Conservation (phyloP, 2,113 vertebrate genomes). For the Ctenomys sociabilis region DNA sequence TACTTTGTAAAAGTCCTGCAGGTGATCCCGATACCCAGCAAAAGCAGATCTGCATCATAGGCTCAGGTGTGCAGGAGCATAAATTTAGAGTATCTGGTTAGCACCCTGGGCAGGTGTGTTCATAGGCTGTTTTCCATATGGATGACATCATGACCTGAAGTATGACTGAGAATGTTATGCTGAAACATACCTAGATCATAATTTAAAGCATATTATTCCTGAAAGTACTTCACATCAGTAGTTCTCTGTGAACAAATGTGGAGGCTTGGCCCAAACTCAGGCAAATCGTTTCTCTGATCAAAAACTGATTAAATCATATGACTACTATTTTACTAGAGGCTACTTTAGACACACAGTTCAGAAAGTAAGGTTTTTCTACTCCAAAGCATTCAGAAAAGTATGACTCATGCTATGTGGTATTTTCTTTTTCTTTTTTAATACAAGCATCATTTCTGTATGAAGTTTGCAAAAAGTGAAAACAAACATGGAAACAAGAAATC, state of each 20-base stretch:
- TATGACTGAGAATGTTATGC: not conserved
- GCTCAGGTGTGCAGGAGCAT: not conserved
- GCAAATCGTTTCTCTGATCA: constrained; percentile 30
- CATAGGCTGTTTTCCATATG: not conserved
- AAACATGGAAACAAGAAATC: not conserved
- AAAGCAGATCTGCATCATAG: not conserved
- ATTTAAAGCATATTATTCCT: not conserved
- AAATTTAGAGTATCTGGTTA: not conserved
- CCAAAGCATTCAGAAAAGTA: not conserved
- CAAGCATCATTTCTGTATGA: not conserved
- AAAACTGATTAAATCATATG: not conserved
- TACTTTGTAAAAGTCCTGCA: not conserved
- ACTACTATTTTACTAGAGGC: not conserved
- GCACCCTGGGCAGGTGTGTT: not conserved
- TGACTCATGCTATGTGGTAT: not conserved
- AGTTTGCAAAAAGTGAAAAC: not conserved
- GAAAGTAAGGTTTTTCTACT: constrained; percentile 14
- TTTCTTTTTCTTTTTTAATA: not conserved
- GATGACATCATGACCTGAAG: not conserved
- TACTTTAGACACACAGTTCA: not conserved
- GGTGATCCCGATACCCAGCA: too few relatives aligned
- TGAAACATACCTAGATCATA: not conserved
- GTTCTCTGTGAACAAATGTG: not conserved
- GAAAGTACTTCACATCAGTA: not conserved
- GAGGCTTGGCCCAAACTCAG: not conserved